Evolutionary conservation across 2,113 vertebrate species (phyloP).

Genomic region (Sinocyclocheilus maitianheensis): DNA sequence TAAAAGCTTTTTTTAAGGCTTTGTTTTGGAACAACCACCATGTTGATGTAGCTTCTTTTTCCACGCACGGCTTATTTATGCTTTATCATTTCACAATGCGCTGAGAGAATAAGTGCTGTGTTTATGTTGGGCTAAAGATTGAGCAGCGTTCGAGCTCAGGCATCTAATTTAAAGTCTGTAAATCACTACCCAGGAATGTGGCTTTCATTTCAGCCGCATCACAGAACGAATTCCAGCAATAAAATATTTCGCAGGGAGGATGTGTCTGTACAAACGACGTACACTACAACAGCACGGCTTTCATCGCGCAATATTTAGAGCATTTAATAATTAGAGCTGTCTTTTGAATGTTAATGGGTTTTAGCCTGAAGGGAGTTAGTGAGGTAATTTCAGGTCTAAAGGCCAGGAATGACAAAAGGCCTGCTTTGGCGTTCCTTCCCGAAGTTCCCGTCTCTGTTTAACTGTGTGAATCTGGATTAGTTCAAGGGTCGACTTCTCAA

Average conservation of each 20-base stretch:
- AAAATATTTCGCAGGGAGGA: constrained; percentile 51
- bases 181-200: constrained; percentile 56
- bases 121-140: constrained; percentile 53
- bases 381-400: constrained; percentile 77
- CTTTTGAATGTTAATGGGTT: constrained; percentile 74
- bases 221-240: constrained; percentile 49
- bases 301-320: constrained; percentile 53
- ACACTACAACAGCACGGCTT: constrained; percentile 43
- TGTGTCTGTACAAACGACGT: constrained; percentile 38
- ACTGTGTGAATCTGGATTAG: constrained; percentile 73
- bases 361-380: constrained; percentile 72
- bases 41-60: constrained; percentile 55
- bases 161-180: constrained; percentile 54
- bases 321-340: constrained; percentile 61
- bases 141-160: constrained; percentile 22
- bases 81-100: constrained; percentile 48
- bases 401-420: constrained; percentile 74
- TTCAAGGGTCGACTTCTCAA: constrained; percentile 73
- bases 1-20: constrained; percentile 35
- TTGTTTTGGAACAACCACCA: constrained; percentile 36
- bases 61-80: constrained; percentile 47
- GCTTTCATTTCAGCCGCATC: constrained; percentile 48
- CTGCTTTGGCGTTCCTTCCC: constrained; percentile 70
- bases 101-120: constrained; percentile 41
- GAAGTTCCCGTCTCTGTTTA: constrained; percentile 50